These are phyloP conservation scores for Otolemur crassicaudatus DNA, from an alignment of 2,797 vertebrate species.

Conservation along the genomic window DNA sequence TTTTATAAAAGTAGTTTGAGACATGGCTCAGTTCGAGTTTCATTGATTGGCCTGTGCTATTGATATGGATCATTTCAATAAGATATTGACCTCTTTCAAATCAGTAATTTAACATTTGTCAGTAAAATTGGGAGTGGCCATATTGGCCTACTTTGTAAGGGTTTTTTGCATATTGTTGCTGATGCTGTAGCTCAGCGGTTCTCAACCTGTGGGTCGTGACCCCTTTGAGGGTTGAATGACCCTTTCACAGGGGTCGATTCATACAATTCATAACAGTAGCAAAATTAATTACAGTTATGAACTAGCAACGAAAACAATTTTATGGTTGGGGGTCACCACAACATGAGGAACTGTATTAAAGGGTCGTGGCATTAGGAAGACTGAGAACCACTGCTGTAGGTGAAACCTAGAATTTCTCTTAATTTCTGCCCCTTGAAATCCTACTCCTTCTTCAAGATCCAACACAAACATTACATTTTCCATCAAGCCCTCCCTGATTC, in stretches of 20 bases:
- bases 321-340: too few species aligned
- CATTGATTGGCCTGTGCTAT: not conserved
- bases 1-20: slow-evolving; percentile 32
- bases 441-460: not conserved
- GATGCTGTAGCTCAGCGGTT: not conserved
- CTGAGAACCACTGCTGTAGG: not conserved
- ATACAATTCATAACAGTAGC: too few species aligned
- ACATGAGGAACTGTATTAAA: too few species aligned
- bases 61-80: slow-evolving; percentile 7
- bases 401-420: not conserved
- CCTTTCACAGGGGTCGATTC: too few species aligned
- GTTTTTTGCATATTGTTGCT: not conserved
- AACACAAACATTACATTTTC: not conserved
- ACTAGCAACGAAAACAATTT: too few species aligned
- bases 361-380: too few species aligned
- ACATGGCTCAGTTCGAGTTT: not conserved
- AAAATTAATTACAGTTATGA: too few species aligned
- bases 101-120: slow-evolving; percentile 1
- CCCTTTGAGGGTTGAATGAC: too few species aligned
- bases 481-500: not conserved
- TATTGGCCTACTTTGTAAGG: not conserved
- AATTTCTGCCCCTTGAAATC: not conserved
- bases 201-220: too few species aligned
- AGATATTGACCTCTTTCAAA: not conserved
- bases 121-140: not conserved